Evolutionary conservation across 2,113 vertebrate genomes (phyloP).

Genomic region (Dromaius novaehollandiae): DNA sequence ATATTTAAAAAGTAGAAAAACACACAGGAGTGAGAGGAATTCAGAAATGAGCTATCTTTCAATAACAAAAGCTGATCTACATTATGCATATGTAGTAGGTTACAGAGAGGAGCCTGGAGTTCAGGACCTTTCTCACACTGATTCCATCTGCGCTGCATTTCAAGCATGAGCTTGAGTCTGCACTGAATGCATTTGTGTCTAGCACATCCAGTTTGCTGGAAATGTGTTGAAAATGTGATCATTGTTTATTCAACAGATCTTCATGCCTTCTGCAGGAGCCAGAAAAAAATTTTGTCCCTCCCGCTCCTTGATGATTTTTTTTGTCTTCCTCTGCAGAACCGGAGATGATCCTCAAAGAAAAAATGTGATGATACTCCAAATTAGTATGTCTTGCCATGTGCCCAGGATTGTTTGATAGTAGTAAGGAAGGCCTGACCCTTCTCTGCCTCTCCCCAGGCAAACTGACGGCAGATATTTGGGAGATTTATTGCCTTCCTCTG

Average conservation of each 20-base stretch:
- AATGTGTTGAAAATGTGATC: background rate
- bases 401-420: too few relatives aligned
- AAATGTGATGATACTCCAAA: background rate
- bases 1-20: background rate
- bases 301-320: background rate
- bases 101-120: background rate
- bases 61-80: background rate
- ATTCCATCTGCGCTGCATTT: rapidly evolving
- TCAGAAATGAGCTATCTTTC: background rate
- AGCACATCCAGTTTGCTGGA: background rate
- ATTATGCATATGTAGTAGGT: background rate
- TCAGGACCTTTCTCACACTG: background rate
- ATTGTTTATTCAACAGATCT: background rate
- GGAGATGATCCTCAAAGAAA: background rate
- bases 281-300: background rate
- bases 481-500: background rate
- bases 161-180: background rate
- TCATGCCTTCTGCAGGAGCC: background rate
- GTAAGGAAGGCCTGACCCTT: background rate
- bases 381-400: rapidly evolving
- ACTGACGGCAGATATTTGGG: background rate
- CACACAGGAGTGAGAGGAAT: background rate
- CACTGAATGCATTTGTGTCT: background rate
- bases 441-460: background rate
- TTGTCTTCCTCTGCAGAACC: background rate